Evolutionary conservation across 2,113 vertebrate genomes (phyloP), one percentile per base, ranked within the genome.

Genomic region (Oreochromis tanganicae): DNA sequence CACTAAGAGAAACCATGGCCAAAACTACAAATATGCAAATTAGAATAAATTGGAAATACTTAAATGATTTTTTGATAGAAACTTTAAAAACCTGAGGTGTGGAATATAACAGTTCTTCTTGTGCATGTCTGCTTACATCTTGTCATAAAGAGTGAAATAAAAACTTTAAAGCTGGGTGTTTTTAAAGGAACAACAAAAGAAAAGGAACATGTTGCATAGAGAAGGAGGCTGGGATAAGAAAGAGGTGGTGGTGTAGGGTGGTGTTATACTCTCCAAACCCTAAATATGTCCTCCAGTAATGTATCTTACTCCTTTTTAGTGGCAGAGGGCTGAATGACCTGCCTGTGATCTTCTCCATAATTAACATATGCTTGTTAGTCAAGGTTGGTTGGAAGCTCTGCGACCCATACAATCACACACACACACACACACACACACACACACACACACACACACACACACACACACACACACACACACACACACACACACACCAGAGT

Each of bases 341-440:
- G 97, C 96, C 97, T 98, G 97, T 98, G 98, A 99, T 98, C 98
- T 98, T 95, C 96, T 96, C 96, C 97, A 97, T 97, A 97, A 98
- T 98, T 98, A 98, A 98, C 97, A 98, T 98, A 97, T 97, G 98
- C 97, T 98, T 98, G 97, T 97, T 98, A 98, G 98, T 97, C 97
- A 97, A 96, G 97, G 97, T 96, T 98, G 97, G 97, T 97, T 98
- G 97, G 97, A 97, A 96, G 97, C 97, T 96, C 96, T 82, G 59
- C 55, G 59, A 85, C 61, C 59, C 81, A 83, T 50, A 27, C 90
- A 80, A 63, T 59, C 84, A 57, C 66, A 68, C 68, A 88, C 38
- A 81, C 50, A 66, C 84, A 71, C 88, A 71, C 85, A 68, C 84
- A 75, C 73, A 80, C 82, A 89, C 56, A 73, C 48, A 66, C 84